Evolutionary conservation across 2,113 vertebrate genomes (phyloP).

Genomic region (Trichechus manatus): DNA sequence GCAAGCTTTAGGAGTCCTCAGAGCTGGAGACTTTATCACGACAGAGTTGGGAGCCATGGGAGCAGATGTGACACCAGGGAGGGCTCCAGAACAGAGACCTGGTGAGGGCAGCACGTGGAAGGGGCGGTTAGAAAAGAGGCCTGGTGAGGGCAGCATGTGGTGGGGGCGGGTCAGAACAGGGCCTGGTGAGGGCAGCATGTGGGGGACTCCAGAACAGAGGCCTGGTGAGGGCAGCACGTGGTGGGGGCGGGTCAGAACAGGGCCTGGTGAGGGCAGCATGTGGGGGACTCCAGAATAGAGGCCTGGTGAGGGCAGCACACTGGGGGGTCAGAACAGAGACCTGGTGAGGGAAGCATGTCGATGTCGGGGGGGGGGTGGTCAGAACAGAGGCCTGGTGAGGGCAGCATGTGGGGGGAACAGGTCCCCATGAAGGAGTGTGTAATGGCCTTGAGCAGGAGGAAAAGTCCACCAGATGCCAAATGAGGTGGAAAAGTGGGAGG

Average conservation of each 20-base stretch:
- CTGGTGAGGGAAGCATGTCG: neutral
- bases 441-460: neutral
- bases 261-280: neutral
- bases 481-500: neutral
- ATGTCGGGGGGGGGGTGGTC: fast-evolving
- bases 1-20: neutral
- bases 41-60: neutral
- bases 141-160: no score
- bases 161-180: neutral
- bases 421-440: neutral
- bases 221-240: no score
- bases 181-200: neutral
- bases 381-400: neutral
- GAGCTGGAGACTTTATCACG: neutral
- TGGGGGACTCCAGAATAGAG: neutral
- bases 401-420: neutral
- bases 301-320: no score
- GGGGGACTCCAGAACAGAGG: neutral
- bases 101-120: neutral
- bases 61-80: neutral
- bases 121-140: neutral
- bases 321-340: neutral
- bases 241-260: neutral
- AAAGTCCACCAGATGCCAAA: neutral
- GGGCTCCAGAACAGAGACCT: neutral